Percentiles rank a stretch among this genome's conserved stretches.
phyloP scores from a whole-genome alignment of 2,113 vertebrate genomes.

The Atrichornis clamosus region DNA sequence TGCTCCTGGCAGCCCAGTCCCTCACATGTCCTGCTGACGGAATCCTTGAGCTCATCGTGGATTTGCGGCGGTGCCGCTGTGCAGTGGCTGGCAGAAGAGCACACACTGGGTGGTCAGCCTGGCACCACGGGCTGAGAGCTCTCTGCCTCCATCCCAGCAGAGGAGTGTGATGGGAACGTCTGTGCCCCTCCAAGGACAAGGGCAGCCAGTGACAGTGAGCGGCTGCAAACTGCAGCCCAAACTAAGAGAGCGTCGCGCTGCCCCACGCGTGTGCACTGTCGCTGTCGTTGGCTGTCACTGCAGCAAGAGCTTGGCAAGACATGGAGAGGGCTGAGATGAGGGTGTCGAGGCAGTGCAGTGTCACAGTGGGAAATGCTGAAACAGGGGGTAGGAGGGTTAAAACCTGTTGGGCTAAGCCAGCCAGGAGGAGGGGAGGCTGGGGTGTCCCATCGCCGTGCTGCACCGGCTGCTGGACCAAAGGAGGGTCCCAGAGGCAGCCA shows the following conservation, averaged over 20 bases:
- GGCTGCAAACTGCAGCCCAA: neutral
- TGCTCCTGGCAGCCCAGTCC: neutral
- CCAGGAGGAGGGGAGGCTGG: neutral
- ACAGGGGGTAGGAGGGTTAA: neutral
- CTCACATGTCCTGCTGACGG: fast-evolving
- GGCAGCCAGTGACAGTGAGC: neutral
- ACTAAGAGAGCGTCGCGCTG: neutral
- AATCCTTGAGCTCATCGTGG: neutral
- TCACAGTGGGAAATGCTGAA: neutral
- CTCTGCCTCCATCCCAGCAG: fast-evolving
- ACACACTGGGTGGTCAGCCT: fast-evolving
- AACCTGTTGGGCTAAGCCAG: neutral
- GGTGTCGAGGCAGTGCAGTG: fast-evolving
- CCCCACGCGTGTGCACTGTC: fast-evolving
- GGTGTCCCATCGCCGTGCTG: neutral
- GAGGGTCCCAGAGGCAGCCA: neutral
- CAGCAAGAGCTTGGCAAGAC: fast-evolving
- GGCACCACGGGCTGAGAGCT: fast-evolving
- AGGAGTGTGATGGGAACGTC: neutral
- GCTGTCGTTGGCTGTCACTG: neutral
- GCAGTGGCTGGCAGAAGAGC: neutral
- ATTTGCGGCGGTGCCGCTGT: fast-evolving
- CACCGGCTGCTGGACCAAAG: neutral
- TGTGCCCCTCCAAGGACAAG: neutral
- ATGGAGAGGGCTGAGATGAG: fast-evolving